Base-by-base conservation (phyloP, 1,140 invertebrate genomes). In the Drosophila melanica region DNA sequence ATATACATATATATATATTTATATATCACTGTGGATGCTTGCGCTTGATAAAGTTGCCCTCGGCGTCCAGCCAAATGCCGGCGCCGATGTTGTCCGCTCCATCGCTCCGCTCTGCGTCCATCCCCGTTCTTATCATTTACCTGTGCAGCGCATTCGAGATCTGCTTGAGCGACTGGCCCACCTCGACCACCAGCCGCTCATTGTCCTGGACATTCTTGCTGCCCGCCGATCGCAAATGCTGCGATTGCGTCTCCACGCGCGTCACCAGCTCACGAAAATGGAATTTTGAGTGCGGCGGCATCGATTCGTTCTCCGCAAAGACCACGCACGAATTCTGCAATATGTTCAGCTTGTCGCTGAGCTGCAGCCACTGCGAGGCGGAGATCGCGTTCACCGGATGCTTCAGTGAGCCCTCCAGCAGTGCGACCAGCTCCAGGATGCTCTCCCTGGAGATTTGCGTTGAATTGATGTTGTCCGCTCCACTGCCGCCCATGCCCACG, bases 221-320 rank as follows among this genome's bases (percentile, higher is more conserved):
- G 51, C 95, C 95, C 5, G 95, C 95, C 2, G 95, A 95, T 47
- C 96, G 94, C 59, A 97, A 85, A 77, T 95, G 94, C 71, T 96
- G 94, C 18, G 96, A 96, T 90, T 98, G 96, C 2, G 94, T 93
- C 90, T 98, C 97, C 20, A 99, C 93, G 8, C 95, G 93, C 0
- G 95, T 95, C 4, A 98, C 94, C 58, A 98, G 93, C 90, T 98
- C 97, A 9, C 97, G 95, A 81, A 98, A 95, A 77, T 97, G 97
- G 91, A 98, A 98, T 63, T 97, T 95, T 27, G 96, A 95, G 86
- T 97, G 97, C 14, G 97, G 96, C 16, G 97, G 95, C 71, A 97
- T 95, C 3, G 96, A 94, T 35, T 93, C 93, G 68, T 96, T 95
- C 65, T 93, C 93, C 1, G 93, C 94, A 59, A 96, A 95, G 42